Evolutionary conservation across 2,888 invertebrate genomes (phyloP), one percentile per base, ranked within the genome.

Genomic region (Capitulum mitella): DNA sequence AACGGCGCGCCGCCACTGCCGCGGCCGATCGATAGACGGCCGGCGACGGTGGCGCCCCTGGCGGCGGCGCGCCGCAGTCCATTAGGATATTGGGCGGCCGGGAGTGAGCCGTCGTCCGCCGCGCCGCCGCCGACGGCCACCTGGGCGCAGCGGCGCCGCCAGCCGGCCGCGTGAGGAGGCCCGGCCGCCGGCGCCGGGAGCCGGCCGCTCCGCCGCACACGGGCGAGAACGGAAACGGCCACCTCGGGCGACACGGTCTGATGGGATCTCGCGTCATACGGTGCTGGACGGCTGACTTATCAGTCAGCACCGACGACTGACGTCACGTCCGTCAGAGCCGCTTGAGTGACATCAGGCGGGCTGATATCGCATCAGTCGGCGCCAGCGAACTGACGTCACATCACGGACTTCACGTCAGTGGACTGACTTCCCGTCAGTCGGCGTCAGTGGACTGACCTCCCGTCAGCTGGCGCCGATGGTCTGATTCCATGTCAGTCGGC

Each of bases 41-140:
- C 43, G 64, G 34, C 64, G 64, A 14, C 64, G 29, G 34, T 5
- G 34, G 64, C 64, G 64, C 64, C 64, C 64, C 64, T 64, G 64
- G 64, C 64, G 64, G 64, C 64, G 34, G 64, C 58, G 19, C 19
- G 64, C 34, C 19, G 64, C 64, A 34, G 32, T 64, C 64, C 64
- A 64, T 64, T 64, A 64, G 64, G 3, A 64, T 29, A 64, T 64
- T 64, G 64, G 64, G 34, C 34, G 64, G 19, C 1, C 19, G 51
- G 51, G 64, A 64, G 64, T 64, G 64, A 64, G 64, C 34, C 19
- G 29, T 64, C 51, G 19, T 22, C 34, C 58, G 58, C 58, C 10
- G 58, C 54, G 54, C 22, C 2, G 54, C 19, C 51, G 58, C n/a
- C 58, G n/a, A 34, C 14, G 19, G 19, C 64, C 64, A 32, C 64